Percentiles rank a stretch among this genome's conserved stretches.
Conservation (phyloP, 1,140 invertebrate genomes). For the Diachasmimorpha longicaudata region DNA sequence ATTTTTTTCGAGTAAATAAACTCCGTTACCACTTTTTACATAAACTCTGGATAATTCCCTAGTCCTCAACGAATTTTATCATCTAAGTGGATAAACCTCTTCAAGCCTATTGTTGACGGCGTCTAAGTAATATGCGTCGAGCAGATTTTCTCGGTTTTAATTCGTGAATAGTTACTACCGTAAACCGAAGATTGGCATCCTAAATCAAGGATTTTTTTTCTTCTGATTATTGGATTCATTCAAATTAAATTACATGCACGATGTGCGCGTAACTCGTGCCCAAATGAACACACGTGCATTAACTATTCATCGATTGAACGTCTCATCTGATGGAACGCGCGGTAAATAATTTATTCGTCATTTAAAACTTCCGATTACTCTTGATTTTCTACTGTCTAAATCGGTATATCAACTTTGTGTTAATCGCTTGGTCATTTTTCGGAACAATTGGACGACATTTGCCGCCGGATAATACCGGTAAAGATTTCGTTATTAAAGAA, state of each 20-base stretch:
- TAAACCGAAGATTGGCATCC: not conserved
- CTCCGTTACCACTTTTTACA: no score
- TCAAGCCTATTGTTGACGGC: conserved; percentile 27
- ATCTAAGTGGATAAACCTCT: conserved; percentile 27
- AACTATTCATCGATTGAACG: no score
- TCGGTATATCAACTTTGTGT: conserved; percentile 46
- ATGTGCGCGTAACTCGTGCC: not conserved
- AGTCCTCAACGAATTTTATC: not conserved
- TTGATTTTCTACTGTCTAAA: conserved; percentile 38
- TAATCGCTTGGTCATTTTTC: conserved; percentile 47
- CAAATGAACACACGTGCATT: not conserved
- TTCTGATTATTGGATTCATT: not conserved
- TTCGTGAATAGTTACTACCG: not conserved
- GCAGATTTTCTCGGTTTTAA: not conserved
- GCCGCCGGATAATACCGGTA: conserved; percentile 34
- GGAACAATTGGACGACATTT: conserved; percentile 45
- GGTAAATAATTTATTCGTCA: no score
- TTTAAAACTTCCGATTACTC: not conserved
- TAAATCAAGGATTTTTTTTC: not conserved
- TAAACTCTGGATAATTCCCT: not conserved
- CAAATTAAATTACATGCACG: not conserved
- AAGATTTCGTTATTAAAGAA: conserved; percentile 36
- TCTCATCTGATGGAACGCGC: no score
- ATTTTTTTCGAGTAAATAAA: no score
- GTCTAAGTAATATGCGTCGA: not conserved